Percentiles rank a stretch among this genome's conserved stretches.
These are phyloP conservation scores for Liodrosophila aerea DNA, from an alignment of 2,888 invertebrate genomes.

Conservation along the genomic window DNA sequence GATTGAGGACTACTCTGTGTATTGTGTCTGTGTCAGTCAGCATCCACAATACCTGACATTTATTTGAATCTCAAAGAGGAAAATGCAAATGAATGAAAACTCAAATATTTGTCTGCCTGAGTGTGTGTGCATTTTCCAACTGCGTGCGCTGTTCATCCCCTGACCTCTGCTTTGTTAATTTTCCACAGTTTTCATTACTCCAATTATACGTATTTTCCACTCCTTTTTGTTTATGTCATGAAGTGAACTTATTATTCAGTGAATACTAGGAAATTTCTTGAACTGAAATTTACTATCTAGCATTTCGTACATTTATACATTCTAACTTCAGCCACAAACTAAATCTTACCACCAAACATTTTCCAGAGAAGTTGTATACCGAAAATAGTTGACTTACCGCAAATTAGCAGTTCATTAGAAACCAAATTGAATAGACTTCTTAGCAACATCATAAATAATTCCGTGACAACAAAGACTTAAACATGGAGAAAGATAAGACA, in stretches of 20 bases:
- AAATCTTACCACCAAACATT: not conserved
- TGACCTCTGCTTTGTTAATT: conserved; percentile 30
- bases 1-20: too few species aligned
- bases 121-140: conserved; percentile 9
- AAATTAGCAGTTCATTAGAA: conserved; percentile 57
- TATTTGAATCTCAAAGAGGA: conserved; percentile 34
- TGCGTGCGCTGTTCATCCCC: conserved; percentile 6
- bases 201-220: too few species aligned
- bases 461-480: conserved; percentile 7
- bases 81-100: not conserved
- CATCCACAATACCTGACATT: conserved; percentile 14
- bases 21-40: too few species aligned
- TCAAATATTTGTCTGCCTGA: not conserved
- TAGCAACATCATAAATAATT: not conserved
- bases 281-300: too few species aligned
- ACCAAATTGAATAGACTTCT: conserved; percentile 8
- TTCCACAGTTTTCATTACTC: not conserved
- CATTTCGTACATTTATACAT: too few species aligned
- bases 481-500: not conserved
- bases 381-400: conserved; percentile 41
- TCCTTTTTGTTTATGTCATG: too few species aligned
- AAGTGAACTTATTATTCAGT: too few species aligned
- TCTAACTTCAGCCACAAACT: too few species aligned
- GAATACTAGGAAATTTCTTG: too few species aligned
- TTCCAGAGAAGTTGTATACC: conserved; percentile 35